These are phyloP conservation scores for Lordiphosa clarofinis DNA, from an alignment of 1,140 invertebrate genomes.

Conservation along the genomic window DNA sequence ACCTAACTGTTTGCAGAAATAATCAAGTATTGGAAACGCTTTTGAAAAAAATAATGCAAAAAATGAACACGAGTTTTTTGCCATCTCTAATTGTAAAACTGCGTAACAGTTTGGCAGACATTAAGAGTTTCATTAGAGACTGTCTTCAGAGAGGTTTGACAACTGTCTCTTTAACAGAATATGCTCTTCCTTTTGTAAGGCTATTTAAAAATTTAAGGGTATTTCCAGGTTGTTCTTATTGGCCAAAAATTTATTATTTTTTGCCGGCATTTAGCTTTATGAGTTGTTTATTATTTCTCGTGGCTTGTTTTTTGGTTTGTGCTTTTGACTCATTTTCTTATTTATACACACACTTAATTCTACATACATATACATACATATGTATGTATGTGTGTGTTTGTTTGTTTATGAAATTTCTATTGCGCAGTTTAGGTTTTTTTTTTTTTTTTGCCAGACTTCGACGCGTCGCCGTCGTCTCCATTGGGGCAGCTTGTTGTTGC, in stretches of 20 bases:
- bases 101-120: too few relatives aligned
- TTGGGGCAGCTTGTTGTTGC: conserved; percentile 36
- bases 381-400: conserved; percentile 20
- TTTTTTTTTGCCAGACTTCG: conserved; percentile 16
- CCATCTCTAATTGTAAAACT: too few relatives aligned
- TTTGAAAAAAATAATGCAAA: too few relatives aligned
- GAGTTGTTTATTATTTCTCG: conserved; percentile 51
- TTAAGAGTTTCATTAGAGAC: too few relatives aligned
- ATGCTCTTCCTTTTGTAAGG: too few relatives aligned
- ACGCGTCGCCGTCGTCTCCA: conserved; percentile 21
- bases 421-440: conserved; percentile 69
- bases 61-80: too few relatives aligned
- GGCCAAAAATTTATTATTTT: conserved; percentile 14
- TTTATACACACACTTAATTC: conserved; percentile 3
- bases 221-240: too few relatives aligned
- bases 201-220: too few relatives aligned
- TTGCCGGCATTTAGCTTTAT: conserved; percentile 44
- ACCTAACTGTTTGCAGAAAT: too few relatives aligned
- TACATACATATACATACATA: not conserved
- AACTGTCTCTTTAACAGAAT: too few relatives aligned
- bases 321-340: conserved; percentile 32
- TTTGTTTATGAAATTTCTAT: conserved; percentile 75
- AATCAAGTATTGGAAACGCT: too few relatives aligned
- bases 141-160: too few relatives aligned
- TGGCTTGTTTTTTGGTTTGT: conserved; percentile 26